Conservation (phyloP, 2,888 invertebrate species). For the Ornithoptera priamus region DNA sequence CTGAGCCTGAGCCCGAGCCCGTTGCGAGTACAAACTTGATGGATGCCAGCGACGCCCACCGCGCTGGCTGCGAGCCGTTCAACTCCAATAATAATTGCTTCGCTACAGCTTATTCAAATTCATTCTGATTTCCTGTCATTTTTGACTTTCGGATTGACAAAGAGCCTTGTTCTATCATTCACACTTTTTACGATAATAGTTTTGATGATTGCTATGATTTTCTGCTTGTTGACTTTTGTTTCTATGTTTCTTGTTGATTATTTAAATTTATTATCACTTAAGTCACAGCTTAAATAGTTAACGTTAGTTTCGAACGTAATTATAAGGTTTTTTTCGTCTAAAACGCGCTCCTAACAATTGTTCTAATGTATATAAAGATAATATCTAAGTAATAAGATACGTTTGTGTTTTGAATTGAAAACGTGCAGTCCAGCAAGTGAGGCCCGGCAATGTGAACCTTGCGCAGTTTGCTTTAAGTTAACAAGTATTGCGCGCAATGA, state of each 20-base stretch:
- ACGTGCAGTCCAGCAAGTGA: neutral
- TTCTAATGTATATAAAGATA: neutral
- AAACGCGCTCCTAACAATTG: neutral
- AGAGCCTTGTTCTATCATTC: constrained; percentile 26
- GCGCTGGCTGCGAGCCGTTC: constrained; percentile 32
- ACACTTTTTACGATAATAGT: constrained; percentile 2
- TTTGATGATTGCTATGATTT: neutral
- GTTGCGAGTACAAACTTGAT: constrained; percentile 29
- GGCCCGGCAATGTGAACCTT: constrained; percentile 7
- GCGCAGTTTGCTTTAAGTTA: neutral
- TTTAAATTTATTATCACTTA: no score
- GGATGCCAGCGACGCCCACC: constrained; percentile 32
- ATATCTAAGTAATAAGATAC: neutral
- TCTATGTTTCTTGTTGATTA: no score
- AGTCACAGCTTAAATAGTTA: no score
- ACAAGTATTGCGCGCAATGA: constrained; percentile 10
- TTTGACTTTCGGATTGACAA: constrained; percentile 27
- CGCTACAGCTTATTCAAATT: constrained; percentile 33
- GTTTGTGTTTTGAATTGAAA: neutral
- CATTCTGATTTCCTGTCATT: constrained; percentile 27
- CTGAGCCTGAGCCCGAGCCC: neutral
- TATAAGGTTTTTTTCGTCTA: no score
- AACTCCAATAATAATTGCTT: constrained; percentile 37
- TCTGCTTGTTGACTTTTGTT: constrained; percentile 1
- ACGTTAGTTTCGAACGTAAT: no score